These are phyloP conservation scores for Lithophane semibrunnea DNA, from an alignment of 2,888 invertebrate genomes.

Conservation along the genomic window DNA sequence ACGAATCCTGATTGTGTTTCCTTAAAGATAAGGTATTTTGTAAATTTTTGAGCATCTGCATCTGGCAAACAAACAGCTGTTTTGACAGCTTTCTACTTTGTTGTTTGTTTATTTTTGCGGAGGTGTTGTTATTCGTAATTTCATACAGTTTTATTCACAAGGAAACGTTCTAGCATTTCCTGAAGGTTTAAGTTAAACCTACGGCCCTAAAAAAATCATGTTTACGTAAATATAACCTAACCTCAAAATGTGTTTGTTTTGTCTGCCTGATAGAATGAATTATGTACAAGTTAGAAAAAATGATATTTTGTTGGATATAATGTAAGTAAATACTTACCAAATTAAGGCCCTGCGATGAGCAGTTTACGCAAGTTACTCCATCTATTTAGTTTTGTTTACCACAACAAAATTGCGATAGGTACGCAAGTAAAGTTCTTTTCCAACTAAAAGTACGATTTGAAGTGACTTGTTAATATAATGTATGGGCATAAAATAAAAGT, in stretches of 20 bases:
- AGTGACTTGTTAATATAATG: background rate
- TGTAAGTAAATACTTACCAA: slow-evolving; percentile 9
- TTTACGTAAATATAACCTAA: slow-evolving; percentile 25
- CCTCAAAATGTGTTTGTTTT: slow-evolving; percentile 32
- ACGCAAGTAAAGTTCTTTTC: background rate
- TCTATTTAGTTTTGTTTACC: background rate
- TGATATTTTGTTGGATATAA: background rate
- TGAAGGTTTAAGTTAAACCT: background rate
- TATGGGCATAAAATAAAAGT: background rate
- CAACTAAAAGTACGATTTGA: slow-evolving; percentile 10
- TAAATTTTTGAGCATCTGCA: background rate
- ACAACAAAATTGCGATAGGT: background rate
- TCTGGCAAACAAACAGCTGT: background rate
- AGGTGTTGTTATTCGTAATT: background rate
- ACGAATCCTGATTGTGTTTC: background rate
- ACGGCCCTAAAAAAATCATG: background rate
- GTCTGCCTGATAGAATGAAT: background rate
- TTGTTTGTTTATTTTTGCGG: background rate
- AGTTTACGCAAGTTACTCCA: slow-evolving; percentile 1
- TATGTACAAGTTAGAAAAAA: background rate
- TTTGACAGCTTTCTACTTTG: slow-evolving; percentile 32
- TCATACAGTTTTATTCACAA: background rate
- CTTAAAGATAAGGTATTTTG: background rate
- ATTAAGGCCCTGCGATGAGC: background rate
- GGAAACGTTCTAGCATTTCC: background rate